A percentile compares a stretch with the other conserved stretches of the same genome.
Evolutionary conservation across 2,113 vertebrate genomes (phyloP).

Genomic region (Datnioides undecimradiatus): DNA sequence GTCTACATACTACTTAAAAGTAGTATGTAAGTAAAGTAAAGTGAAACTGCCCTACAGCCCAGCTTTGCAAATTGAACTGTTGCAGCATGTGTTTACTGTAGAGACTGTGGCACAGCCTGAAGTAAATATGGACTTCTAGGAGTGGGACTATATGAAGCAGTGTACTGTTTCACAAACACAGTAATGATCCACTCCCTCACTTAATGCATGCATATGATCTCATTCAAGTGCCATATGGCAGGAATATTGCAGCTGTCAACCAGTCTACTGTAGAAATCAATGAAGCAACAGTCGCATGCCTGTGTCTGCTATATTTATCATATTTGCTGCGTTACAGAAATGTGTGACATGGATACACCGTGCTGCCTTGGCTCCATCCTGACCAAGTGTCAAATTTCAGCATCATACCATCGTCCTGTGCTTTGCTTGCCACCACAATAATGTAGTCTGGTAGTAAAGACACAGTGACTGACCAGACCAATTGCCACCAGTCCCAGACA

Average conservation of each 20-base stretch:
- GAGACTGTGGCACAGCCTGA: neutral
- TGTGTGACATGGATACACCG: constrained; percentile 49
- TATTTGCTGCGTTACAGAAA: constrained; percentile 63
- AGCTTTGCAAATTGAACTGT: constrained; percentile 7
- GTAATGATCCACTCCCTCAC: neutral
- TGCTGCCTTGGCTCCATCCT: constrained; percentile 30
- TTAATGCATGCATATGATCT: neutral
- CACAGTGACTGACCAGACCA: neutral
- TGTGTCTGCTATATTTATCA: constrained; percentile 73
- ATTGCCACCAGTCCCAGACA: constrained; percentile 20
- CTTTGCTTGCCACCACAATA: constrained; percentile 49
- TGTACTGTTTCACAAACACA: constrained; percentile 7
- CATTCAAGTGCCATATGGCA: neutral
- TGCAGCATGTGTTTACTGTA: neutral
- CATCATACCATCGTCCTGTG: constrained; percentile 30
- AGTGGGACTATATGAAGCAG: neutral
- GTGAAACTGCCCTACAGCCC: neutral
- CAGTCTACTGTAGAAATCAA: constrained; percentile 33
- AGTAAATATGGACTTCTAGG: constrained; percentile 2
- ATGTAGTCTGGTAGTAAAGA: constrained; percentile 36
- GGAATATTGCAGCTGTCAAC: constrained; percentile 40
- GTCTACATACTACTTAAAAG: neutral
- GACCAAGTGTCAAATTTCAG: constrained; percentile 69
- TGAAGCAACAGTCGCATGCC: constrained; percentile 53
- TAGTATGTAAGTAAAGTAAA: no score